A percentile compares a stretch with the other conserved stretches of the same genome.
Conservation (phyloP, 2,888 invertebrate genomes). For the Agrotis puta region DNA sequence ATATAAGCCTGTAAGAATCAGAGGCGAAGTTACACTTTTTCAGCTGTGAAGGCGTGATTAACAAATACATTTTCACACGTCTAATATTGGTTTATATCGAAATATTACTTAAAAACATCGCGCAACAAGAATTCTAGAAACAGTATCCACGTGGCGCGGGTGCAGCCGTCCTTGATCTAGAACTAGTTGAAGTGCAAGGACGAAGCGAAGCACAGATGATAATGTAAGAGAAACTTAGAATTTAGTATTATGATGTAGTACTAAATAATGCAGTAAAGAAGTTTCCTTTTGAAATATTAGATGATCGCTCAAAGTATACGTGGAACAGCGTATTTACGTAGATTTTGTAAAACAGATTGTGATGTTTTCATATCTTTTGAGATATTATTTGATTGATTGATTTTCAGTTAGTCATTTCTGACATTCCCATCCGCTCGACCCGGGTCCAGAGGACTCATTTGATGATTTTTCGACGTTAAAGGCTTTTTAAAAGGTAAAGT, state of each 20-base stretch:
- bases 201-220: conserved; percentile 35
- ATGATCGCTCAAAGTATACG: conserved; percentile 9
- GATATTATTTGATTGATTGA: neutral
- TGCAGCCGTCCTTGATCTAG: conserved; percentile 24
- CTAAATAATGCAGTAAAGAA: conserved; percentile 43
- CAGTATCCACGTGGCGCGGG: conserved; percentile 37
- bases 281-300: conserved; percentile 4
- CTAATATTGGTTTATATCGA: neutral
- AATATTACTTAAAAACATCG: neutral
- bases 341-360: neutral
- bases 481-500: too few species aligned
- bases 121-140: conserved; percentile 15
- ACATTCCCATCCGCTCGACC: too few species aligned
- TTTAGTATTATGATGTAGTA: neutral
- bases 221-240: conserved; percentile 30
- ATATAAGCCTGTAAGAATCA: too few species aligned
- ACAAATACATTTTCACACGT: neutral
- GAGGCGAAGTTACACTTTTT: too few species aligned
- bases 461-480: too few species aligned
- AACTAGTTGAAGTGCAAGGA: conserved; percentile 53
- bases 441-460: too few species aligned
- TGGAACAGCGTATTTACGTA: neutral
- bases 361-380: too few species aligned
- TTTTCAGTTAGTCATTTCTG: too few species aligned
- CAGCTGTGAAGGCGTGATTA: too few species aligned